Percentiles rank a stretch among this genome's conserved stretches.
These are phyloP conservation scores for Scaptomyza flava DNA, from an alignment of 2,888 invertebrate species.

Conservation along the genomic window DNA sequence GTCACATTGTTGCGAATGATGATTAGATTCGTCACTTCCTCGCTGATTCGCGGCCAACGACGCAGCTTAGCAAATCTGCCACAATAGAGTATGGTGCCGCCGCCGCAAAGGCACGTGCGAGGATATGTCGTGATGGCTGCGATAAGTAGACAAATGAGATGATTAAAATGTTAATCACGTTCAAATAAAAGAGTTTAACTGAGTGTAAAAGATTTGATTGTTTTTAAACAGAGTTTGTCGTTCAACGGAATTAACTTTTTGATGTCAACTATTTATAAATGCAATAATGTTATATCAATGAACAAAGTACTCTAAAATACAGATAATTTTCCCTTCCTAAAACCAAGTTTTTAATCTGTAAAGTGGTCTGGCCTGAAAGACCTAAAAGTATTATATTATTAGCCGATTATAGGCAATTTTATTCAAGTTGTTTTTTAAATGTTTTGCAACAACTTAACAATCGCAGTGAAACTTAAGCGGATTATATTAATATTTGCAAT, in stretches of 20 bases:
- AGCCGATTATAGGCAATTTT: neutral
- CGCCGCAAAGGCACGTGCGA: conserved; percentile 75
- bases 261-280: too few relatives aligned
- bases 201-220: too few relatives aligned
- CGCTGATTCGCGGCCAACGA: conserved; percentile 71
- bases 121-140: conserved; percentile 83
- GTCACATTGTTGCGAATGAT: conserved; percentile 81
- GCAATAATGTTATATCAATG: too few relatives aligned
- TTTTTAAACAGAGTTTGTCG: too few relatives aligned
- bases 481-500: conserved; percentile 7
- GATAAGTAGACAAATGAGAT: neutral
- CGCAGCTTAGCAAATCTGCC: conserved; percentile 70
- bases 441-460: too few relatives aligned
- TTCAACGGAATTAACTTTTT: too few relatives aligned
- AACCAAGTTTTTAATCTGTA: neutral
- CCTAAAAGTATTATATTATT: neutral
- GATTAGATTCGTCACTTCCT: conserved; percentile 80
- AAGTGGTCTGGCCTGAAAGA: neutral
- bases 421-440: too few relatives aligned
- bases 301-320: too few relatives aligned
- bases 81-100: conserved; percentile 74
- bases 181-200: too few relatives aligned
- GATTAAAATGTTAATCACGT: neutral
- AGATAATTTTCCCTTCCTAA: neutral
- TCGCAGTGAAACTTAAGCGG: neutral